Percentiles rank a stretch among this genome's conserved stretches.
Conservation (phyloP, 2,888 invertebrate genomes). For the Drosophila fulvimacula region DNA sequence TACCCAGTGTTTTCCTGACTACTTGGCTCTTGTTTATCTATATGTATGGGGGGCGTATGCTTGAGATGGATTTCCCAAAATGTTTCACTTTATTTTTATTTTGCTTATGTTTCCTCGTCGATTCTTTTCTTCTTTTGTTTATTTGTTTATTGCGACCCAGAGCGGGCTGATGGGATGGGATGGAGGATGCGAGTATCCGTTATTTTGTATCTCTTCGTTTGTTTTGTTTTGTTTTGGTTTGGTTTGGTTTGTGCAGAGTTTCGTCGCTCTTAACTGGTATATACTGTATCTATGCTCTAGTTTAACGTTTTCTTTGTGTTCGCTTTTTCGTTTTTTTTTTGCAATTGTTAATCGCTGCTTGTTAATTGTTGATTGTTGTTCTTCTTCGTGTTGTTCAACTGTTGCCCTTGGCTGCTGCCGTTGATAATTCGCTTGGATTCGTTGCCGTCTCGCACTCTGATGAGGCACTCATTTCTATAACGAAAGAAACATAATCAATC, state of each 20-base stretch:
- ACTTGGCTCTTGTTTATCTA: background rate
- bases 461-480: constrained; percentile 69
- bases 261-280: constrained; percentile 19
- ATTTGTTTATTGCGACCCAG: background rate
- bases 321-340: constrained; percentile 7
- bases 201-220: background rate
- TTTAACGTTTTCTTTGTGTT: constrained; percentile 6
- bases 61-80: background rate
- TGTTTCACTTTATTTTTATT: background rate
- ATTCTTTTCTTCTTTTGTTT: background rate
- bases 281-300: constrained; percentile 17
- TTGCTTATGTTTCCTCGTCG: constrained; percentile 4
- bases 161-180: background rate
- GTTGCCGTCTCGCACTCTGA: constrained; percentile 47
- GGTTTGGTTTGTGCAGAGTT: constrained; percentile 11
- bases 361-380: background rate
- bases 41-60: background rate
- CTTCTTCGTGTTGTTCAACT: constrained; percentile 33
- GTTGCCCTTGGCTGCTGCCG: constrained; percentile 48
- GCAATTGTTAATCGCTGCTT: background rate
- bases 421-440: constrained; percentile 58
- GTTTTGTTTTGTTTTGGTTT: background rate
- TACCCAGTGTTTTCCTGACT: background rate
- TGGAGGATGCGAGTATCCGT: constrained; percentile 1
- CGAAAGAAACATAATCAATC: constrained; percentile 27